Evolutionary conservation across 2,113 vertebrate species (phyloP).

Genomic region (Antigone vipio): DNA sequence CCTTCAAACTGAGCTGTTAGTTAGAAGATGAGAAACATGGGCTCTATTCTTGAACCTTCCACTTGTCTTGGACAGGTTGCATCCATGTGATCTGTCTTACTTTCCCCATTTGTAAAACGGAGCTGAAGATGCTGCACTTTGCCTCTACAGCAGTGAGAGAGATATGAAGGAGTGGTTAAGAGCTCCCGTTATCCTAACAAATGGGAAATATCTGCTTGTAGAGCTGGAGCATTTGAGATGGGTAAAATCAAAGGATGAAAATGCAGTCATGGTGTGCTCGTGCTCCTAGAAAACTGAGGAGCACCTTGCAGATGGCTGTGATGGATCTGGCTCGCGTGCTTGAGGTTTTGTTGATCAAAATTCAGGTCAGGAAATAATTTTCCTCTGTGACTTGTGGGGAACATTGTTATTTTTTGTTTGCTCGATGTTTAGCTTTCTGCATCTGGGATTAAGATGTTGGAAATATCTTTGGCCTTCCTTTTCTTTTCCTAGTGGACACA

Average conservation of each 20-base stretch:
- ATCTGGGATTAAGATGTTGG: background rate
- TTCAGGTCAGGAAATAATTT: background rate
- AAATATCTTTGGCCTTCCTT: background rate
- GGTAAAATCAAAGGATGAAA: background rate
- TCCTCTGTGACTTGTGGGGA: background rate
- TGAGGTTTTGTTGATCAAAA: background rate
- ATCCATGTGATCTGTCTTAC: background rate
- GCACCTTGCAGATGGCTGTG: background rate
- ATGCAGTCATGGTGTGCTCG: fast-evolving
- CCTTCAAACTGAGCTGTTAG: background rate
- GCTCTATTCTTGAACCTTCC: background rate
- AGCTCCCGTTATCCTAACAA: background rate
- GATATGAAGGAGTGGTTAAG: background rate
- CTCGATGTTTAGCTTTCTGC: background rate
- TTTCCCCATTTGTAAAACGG: fast-evolving
- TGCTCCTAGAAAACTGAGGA: background rate
- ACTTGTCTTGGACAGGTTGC: background rate
- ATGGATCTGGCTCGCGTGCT: background rate
- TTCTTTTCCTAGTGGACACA: background rate
- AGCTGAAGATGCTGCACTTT: background rate
- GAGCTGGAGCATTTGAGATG: background rate
- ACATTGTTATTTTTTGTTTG: background rate
- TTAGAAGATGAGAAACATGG: background rate
- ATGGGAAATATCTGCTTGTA: background rate
- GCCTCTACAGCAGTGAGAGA: background rate